Evolutionary conservation across 2,888 invertebrate genomes (phyloP), one percentile per base, ranked within the genome.

Genomic region (Sympetrum striolatum): DNA sequence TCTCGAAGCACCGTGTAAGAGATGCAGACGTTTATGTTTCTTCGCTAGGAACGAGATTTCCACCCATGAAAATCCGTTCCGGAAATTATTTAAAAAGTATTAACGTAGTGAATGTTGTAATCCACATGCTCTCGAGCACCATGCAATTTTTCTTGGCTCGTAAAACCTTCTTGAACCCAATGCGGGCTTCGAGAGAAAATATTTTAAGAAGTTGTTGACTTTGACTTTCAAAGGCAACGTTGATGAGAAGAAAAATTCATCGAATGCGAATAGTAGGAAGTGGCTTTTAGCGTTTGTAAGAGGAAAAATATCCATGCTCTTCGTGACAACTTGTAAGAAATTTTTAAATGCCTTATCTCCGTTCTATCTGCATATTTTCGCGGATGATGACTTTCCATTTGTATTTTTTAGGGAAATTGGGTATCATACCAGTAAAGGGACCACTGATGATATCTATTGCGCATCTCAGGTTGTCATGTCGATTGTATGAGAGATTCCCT

Each of bases 381-480:
- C 14, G 25, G 10, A 18, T 22, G 14, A 44, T n/a, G 25, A 39
- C 25, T 44, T 44, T 44, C 48, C 25, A 44, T 39, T 81, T 14
- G 18, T n/a, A 37, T 80, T 44, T 80, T 37, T 80, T 82, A 82
- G 82, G 44, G 58, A 58, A 58, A 82, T 60, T 35, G 58, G 53
- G 58, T 58, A 82, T 82, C 82, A 58, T 58, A 58, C 58, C 35
- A 48, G 58, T 25, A 22, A 35, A 58, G 82, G 82, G 82, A 60
- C 48, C 35, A 64, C 39, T 86, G 60, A 64, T 86, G 6, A 48
- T 48, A 60, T 64, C 86, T 60, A 58, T 37, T 60, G n/a, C 64
- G 58, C 35, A 60, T 86, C 86, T 86, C 86, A 86, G 86, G 86
- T 86, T 60, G 18, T 82, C 44, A 82, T 53, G 39, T 86, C n/a